phyloP scores from a whole-genome alignment of 2,888 invertebrate genomes.

The Heliconius hortense region DNA sequence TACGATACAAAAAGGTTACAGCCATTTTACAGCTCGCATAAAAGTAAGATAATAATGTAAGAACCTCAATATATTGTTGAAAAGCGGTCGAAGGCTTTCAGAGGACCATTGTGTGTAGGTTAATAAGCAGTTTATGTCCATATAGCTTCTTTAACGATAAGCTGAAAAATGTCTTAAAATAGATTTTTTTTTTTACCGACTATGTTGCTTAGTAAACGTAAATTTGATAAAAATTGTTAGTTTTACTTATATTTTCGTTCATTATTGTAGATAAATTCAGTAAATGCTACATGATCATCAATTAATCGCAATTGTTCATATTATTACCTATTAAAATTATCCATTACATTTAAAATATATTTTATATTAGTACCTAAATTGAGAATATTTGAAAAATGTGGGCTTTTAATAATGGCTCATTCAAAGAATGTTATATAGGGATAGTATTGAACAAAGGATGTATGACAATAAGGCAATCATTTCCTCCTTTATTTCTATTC shows the following conservation, averaged over 20 bases:
- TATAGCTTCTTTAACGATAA: constrained; percentile 17
- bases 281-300: not conserved
- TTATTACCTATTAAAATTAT: too few relatives aligned
- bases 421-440: constrained; percentile 13
- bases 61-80: constrained; percentile 25
- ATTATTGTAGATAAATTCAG: not conserved
- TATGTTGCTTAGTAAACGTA: not conserved
- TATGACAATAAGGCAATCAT: constrained; percentile 22
- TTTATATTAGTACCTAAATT: not conserved
- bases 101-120: constrained; percentile 28
- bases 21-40: constrained; percentile 29
- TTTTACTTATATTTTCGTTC: not conserved
- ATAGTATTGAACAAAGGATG: constrained; percentile 18
- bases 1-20: constrained; percentile 27
- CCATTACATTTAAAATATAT: not conserved
- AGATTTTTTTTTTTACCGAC: not conserved
- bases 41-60: constrained; percentile 24
- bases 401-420: not conserved
- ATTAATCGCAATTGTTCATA: not conserved
- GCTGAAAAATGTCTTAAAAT: not conserved
- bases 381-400: not conserved
- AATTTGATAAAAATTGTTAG: not conserved
- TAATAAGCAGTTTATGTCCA: constrained; percentile 28
- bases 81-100: constrained; percentile 31
- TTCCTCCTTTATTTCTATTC: constrained; percentile 11